phyloP scores from a whole-genome alignment of 2,888 invertebrate genomes.

The Entomobrya multifasciata region DNA sequence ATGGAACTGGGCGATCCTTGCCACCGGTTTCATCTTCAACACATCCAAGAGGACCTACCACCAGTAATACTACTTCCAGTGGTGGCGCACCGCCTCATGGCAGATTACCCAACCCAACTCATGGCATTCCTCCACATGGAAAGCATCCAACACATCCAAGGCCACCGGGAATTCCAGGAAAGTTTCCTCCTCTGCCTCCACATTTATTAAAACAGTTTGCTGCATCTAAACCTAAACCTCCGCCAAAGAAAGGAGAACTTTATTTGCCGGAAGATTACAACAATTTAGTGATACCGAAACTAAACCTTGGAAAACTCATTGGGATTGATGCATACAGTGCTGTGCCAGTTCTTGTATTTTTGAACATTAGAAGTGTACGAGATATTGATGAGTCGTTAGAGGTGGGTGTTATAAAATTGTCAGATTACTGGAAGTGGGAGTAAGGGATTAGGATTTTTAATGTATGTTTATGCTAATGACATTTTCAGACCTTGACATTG shows the following conservation, averaged over 20 bases:
- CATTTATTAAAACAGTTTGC: constrained; percentile 55
- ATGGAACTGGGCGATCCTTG: no score
- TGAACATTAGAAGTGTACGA: constrained; percentile 72
- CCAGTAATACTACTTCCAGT: no score
- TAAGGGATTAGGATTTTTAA: no score
- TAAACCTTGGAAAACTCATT: constrained; percentile 72
- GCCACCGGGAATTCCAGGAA: constrained; percentile 32
- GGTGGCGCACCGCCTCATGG: no score
- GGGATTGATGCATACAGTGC: constrained; percentile 68
- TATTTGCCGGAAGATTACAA: constrained; percentile 75
- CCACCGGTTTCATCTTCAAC: no score
- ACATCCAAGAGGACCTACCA: no score
- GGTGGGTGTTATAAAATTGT: no score
- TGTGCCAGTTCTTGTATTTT: constrained; percentile 73
- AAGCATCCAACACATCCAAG: no score
- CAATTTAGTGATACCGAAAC: constrained; percentile 75
- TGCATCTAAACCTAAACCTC: constrained; percentile 47
- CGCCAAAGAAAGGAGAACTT: constrained; percentile 69
- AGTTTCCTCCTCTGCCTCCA: constrained; percentile 61
- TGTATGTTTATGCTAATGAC: neutral
- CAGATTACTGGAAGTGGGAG: no score
- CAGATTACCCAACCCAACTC: no score
- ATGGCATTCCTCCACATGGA: no score
- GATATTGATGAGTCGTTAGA: constrained; percentile 73
- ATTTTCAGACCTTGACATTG: constrained; percentile 64